Percentiles rank a stretch among this genome's conserved stretches.
Evolutionary conservation across 2,113 vertebrate species (phyloP).

Genomic region (Ageneiosus marmoratus): DNA sequence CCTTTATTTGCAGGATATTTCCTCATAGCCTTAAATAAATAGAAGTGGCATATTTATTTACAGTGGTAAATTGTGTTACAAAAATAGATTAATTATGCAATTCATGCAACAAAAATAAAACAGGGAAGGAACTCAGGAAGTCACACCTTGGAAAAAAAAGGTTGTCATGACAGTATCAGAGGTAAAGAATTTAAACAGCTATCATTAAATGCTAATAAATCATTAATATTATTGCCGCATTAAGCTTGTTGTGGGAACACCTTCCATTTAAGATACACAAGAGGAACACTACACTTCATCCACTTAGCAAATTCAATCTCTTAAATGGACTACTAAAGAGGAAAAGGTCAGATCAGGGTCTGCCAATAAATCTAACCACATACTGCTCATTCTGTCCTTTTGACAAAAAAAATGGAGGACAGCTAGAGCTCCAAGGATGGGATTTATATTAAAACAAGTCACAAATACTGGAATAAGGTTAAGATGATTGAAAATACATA

Average conservation of each 20-base stretch:
- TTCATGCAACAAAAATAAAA: not conserved
- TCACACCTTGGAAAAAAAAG: not conserved
- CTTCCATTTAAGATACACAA: not conserved
- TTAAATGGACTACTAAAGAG: not conserved
- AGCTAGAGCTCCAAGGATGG: not conserved
- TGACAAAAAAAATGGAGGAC: not conserved
- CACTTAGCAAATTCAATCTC: slow-evolving; percentile 5
- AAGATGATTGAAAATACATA: not conserved
- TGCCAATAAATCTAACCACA: not conserved
- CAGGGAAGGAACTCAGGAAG: not conserved
- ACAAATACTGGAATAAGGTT: not conserved
- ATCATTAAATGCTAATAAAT: not conserved
- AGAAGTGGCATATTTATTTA: not conserved
- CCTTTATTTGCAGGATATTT: not conserved
- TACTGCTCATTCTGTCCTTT: not conserved
- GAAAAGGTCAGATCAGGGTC: not conserved
- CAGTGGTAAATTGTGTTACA: too few species aligned
- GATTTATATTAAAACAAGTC: not conserved
- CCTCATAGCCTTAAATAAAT: not conserved
- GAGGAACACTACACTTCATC: not conserved
- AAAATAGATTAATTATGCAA: not conserved
- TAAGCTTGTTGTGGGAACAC: not conserved
- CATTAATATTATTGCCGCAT: not conserved
- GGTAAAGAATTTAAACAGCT: not conserved
- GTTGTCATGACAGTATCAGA: not conserved